A percentile compares a stretch with the other conserved stretches of the same genome.
phyloP scores from a whole-genome alignment of 2,888 invertebrate genomes.

The Troides helena region DNA sequence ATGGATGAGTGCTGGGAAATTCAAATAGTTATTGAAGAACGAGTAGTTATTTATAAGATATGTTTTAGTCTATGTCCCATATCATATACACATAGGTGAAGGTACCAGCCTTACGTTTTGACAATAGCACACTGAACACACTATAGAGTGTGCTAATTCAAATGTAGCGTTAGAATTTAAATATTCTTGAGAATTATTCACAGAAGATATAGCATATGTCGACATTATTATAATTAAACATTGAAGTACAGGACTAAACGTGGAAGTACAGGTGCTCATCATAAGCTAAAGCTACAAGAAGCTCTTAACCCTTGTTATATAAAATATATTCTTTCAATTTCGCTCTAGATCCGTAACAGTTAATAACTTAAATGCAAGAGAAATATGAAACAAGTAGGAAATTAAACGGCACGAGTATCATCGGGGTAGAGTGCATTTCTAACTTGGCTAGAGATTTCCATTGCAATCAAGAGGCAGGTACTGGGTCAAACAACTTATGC shows the following conservation, averaged over 20 bases:
- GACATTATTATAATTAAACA: neutral
- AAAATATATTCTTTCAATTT: neutral
- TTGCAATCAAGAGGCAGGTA: conserved; percentile 24
- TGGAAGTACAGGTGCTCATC: neutral
- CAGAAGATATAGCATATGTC: neutral
- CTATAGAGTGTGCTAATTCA: neutral
- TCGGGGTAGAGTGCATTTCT: conserved; percentile 2
- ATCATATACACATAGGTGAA: too few species aligned
- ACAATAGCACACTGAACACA: too few species aligned
- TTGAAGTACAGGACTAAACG: neutral
- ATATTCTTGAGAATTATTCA: neutral
- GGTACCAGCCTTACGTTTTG: too few species aligned
- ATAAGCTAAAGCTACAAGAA: neutral
- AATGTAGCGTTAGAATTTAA: neutral
- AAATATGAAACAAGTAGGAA: conserved; percentile 1
- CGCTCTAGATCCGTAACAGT: neutral
- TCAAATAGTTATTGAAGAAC: too few species aligned
- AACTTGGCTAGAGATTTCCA: conserved; percentile 22
- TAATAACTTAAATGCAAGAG: neutral
- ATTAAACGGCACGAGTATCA: conserved; percentile 4
- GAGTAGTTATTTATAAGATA: too few species aligned
- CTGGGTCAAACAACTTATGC: conserved; percentile 28
- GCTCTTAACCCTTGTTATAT: neutral
- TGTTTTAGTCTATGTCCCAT: too few species aligned
- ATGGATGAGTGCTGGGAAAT: too few species aligned